phyloP scores from a whole-genome alignment of 1,140 invertebrate species.

The Pachypsylla venusta region DNA sequence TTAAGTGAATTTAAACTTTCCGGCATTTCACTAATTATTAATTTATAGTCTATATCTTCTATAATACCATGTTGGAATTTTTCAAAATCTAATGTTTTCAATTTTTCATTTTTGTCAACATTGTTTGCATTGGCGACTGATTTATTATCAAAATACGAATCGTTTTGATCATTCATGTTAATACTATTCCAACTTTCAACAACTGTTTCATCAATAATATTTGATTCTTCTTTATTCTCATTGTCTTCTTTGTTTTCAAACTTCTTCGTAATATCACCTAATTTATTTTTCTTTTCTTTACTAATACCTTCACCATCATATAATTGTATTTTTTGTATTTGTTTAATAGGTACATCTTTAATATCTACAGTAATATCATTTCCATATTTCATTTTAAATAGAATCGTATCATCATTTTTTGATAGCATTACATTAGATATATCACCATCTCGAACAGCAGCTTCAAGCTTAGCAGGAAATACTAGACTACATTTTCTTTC shows the following conservation, averaged over 20 bases:
- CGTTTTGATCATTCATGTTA: conserved; percentile 15
- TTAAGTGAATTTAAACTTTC: neutral
- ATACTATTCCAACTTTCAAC: conserved; percentile 30
- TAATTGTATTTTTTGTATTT: conserved; percentile 26
- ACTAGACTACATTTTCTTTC: conserved; percentile 57
- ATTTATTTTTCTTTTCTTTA: conserved; percentile 37
- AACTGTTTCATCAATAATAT: conserved; percentile 27
- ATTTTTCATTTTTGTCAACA: neutral
- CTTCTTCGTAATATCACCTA: conserved; percentile 41
- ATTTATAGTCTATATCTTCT: neutral
- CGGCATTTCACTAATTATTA: conserved; percentile 7
- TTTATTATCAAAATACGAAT: neutral
- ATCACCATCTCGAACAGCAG: conserved; percentile 57
- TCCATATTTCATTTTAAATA: conserved; percentile 53
- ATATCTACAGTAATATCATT: conserved; percentile 54
- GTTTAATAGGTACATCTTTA: conserved; percentile 34
- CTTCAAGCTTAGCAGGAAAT: conserved; percentile 55
- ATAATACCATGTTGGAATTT: neutral
- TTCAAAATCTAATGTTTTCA: conserved; percentile 2
- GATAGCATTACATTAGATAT: conserved; percentile 59
- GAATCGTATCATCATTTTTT: conserved; percentile 51
- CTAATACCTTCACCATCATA: conserved; percentile 47
- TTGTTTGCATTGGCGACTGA: neutral
- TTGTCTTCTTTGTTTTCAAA: conserved; percentile 59
- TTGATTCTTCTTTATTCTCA: conserved; percentile 38